Base-by-base conservation (phyloP, 2,797 vertebrate species). In the Hypotaenidia philippensis region DNA sequence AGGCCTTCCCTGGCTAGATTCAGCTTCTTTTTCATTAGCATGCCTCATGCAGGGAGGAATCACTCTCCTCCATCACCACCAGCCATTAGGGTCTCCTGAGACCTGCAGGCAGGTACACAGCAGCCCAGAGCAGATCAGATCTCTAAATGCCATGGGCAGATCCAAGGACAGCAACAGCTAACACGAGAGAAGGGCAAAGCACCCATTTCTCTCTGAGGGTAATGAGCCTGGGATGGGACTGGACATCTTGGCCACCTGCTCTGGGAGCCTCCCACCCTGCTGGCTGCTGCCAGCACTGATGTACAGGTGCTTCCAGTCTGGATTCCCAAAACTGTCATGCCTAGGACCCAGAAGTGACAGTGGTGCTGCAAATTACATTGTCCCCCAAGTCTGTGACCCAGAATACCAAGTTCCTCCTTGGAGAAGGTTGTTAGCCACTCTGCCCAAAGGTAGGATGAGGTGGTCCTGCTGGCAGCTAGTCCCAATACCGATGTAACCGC, bases 401-500 rank as follows among this genome's bases (percentile, higher is more conserved):
- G 34, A 77, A 56, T 9, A 83, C 32, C 27, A 63, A 50, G 23
- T 38, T 88, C 59, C 64, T 80, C 55, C 31, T 41, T 41, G 41
- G 17, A 41, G 17, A 41, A 18, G 16, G 6, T 41, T 41, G 41
- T 45, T 20, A 45, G 44, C 9, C 31, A 56, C 21, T 60, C 38
- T 41, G 34, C 44, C 57, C 36, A 8, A 14, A 84, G 72, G 53
- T 56, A 61, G 38, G 4, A 53, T 16, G 45, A 78, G 44, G 68
- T 8, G 13, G 71, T 47, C 52, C 55, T 79, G 47, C 19, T 32
- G 23, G 57, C 7, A 4, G 29, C 53, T 79, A n/a, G 50, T 27
- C 52, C 55, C 50, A 57, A 8, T 29, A 14, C 75, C 4, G 1
- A 40, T 0, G 0, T 8, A 18, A 76, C 10, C 3, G 16, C 18